phyloP scores from a whole-genome alignment of 92 coral and sea anemone genomes.

The Epizoanthus fatuus region DNA sequence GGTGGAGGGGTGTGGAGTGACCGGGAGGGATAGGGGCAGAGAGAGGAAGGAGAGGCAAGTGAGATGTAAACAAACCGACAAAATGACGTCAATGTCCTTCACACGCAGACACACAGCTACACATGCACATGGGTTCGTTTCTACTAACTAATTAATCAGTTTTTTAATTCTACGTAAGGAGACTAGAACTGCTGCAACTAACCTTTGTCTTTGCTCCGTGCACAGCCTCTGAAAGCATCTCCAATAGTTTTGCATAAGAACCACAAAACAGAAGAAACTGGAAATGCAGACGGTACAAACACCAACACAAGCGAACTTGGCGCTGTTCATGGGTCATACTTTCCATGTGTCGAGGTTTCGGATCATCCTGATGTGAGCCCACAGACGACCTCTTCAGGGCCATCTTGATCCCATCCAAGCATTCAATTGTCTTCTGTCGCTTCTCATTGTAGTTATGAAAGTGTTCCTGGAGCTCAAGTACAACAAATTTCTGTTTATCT shows the following conservation, averaged over 20 bases:
- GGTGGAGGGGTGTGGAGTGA: no score
- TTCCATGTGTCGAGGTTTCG: conserved; percentile 73
- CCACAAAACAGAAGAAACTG: conserved; percentile 93
- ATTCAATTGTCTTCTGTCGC: conserved; percentile 79
- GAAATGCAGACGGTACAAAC: conserved; percentile 92
- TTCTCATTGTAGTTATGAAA: conserved; percentile 84
- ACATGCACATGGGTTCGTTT: no score
- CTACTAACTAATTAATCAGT: no score
- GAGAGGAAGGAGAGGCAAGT: no score
- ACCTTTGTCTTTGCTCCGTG: conserved; percentile 77
- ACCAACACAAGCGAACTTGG: conserved; percentile 88
- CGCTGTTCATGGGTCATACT: conserved; percentile 85
- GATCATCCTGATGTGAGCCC: conserved; percentile 87
- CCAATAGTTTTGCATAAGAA: conserved; percentile 88
- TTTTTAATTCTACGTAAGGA: no score
- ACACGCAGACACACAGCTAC: no score
- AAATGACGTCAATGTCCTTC: no score
- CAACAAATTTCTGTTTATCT: conserved; percentile 96
- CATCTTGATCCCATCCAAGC: conserved; percentile 89
- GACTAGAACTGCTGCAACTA: neutral
- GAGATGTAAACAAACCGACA: neutral
- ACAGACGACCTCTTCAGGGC: conserved; percentile 91
- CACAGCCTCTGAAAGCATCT: conserved; percentile 80
- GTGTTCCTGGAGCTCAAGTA: conserved; percentile 93
- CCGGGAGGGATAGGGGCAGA: no score